Conservation (phyloP, 1,140 invertebrate genomes). For the Gryllus bimaculatus region DNA sequence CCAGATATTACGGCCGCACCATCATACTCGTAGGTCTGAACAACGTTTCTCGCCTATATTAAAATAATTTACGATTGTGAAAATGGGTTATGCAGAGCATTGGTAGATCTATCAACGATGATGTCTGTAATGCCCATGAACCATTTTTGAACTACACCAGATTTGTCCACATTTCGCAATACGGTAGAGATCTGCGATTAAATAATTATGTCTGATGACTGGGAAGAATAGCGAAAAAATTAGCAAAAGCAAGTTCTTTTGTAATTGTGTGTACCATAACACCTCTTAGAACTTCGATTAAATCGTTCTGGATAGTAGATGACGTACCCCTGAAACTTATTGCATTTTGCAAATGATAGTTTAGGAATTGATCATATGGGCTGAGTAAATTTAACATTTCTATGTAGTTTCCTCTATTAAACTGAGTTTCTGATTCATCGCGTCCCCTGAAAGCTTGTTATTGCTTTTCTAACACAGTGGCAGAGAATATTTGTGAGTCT, state of each 20-base stretch:
- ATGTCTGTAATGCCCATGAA: background rate
- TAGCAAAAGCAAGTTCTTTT: background rate
- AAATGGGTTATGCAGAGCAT: background rate
- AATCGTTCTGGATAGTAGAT: slow-evolving; percentile 6
- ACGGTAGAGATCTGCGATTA: background rate
- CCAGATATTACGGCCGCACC: background rate
- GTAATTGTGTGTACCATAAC: background rate
- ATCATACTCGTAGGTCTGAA: background rate
- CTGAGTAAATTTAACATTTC: background rate
- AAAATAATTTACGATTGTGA: background rate
- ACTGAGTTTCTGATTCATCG: background rate
- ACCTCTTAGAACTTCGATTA: background rate
- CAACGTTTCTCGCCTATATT: background rate
- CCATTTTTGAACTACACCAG: background rate
- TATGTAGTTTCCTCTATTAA: background rate
- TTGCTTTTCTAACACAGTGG: background rate
- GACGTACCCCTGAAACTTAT: background rate
- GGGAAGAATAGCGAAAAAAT: background rate
- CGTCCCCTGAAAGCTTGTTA: background rate
- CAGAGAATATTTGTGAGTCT: background rate
- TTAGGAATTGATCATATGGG: background rate
- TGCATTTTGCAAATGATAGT: background rate
- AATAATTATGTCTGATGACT: background rate
- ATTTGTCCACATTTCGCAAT: background rate
- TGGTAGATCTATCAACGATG: background rate